Evolutionary conservation across 2,113 vertebrate genomes (phyloP), one percentile per base, ranked within the genome.

Genomic region (Ochotona curzoniae): DNA sequence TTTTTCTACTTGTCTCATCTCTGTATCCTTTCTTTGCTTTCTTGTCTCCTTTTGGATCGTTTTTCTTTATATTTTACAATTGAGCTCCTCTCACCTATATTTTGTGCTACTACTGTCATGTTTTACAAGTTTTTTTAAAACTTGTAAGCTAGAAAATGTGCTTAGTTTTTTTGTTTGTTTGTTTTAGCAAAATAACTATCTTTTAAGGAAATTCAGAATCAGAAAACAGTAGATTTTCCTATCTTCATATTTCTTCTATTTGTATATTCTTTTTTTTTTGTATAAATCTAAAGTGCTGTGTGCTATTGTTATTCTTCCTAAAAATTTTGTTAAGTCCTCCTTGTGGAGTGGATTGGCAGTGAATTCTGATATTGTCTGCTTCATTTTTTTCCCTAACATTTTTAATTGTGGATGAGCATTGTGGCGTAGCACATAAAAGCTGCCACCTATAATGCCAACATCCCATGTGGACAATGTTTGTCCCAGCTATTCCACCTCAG

Each of bases 141-240:
- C 26, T n/a, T 30, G 0, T 32, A 44, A 66, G 17, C 63, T 25
- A 90, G 21, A 61, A 79, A 80, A 60, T 20, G 71, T 85, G 9
- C 28, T 28, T 85, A 49, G 28, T 84, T 11, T 30, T 61, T 78
- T 88, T 44, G n/a, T 44, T 44, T 44, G 38, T 44, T 70, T 78
- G 11, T 38, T 78, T 44, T 87, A 81, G 18, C 14, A 73, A 87
- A 73, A 54, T 57, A 92, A 20, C 32, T 82, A 2, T 63, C 28
- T 71, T 73, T 82, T 82, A 63, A 76, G 70, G 70, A 75, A 38
- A 63, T 84, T 70, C 86, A 63, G 79, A 80, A 71, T 86, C 25
- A 26, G 10, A 28, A 47, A 10, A 60, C 35, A 47, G 8, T 64
- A 57, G 54, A 12, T 64, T 44, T 64, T 49, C 74, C 10, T 51